Evolutionary conservation across 2,797 vertebrate genomes (phyloP), one percentile per base, ranked within the genome.

Genomic region (Syngnathus acus): DNA sequence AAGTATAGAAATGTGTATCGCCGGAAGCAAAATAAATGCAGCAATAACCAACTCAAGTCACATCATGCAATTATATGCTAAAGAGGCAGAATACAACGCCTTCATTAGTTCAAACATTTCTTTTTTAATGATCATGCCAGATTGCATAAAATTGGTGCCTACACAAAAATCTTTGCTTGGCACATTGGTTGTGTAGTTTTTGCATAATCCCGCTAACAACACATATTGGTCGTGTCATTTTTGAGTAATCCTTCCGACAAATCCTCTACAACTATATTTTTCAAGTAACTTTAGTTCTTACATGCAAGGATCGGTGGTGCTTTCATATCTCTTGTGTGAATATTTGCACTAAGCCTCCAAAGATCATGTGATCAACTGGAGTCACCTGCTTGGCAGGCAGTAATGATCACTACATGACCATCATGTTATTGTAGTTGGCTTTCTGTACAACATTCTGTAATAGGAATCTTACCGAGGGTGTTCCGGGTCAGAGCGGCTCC

Each of bases 401-500:
- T 75, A 76, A 80, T 72, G 71, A 65, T 76, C 77, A 69, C 82
- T 74, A 65, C 78, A 82, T 68, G 77, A 72, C 57, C 65, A 42
- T 71, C 70, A 43, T 83, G 78, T 78, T 84, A 82, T 80, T 68
- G 72, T 72, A 65, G 76, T 71, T 64, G 63, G 72, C 77, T 80
- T 86, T 78, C 65, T 73, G 62, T 78, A 75, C 75, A 83, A 78
- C 64, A 77, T 72, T 77, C 69, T 71, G 71, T 76, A 75, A 74
- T 80, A 68, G 79, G 75, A 84, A 75, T 77, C 72, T 65, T 72
- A 81, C 79, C 74, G 75, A 76, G 72, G 74, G 71, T 79, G 74
- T 79, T 74, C 37, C 73, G 38, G 83, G 83, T 88, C 87, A 78
- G 69, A 67, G 77, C 75, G 73, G 75, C 74, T 70, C 60, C 76